These are phyloP conservation scores for Notolabrus celidotus DNA, from an alignment of 2,797 vertebrate species.

Conservation along the genomic window DNA sequence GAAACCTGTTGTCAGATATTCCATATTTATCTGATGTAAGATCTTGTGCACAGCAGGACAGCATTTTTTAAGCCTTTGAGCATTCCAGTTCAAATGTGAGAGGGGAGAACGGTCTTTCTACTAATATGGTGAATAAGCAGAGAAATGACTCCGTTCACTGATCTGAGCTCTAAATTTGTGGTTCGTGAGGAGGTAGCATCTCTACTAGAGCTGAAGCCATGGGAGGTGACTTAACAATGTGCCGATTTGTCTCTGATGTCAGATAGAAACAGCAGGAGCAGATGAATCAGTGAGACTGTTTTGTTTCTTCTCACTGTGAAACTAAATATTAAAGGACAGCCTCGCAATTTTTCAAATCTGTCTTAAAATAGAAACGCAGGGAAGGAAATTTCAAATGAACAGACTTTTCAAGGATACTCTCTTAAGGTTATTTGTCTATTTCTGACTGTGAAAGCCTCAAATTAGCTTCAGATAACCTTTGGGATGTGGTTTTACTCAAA, in stretches of 20 bases:
- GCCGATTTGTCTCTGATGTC: constrained; percentile 8
- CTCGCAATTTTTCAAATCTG: neutral
- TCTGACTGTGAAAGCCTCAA: neutral
- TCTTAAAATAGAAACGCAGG: neutral
- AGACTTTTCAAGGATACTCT: neutral
- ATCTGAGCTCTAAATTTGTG: neutral
- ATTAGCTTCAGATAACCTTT: neutral
- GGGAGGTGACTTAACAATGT: neutral
- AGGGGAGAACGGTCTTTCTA: neutral
- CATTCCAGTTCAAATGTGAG: neutral
- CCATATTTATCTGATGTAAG: too few species aligned
- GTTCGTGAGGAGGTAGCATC: neutral
- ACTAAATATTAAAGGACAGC: neutral
- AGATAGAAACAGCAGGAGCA: neutral
- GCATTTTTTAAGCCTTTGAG: neutral
- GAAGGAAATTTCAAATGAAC: neutral
- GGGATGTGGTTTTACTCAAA: neutral
- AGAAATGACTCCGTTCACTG: neutral
- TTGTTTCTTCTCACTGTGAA: neutral
- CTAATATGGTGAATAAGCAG: neutral
- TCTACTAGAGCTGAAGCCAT: neutral
- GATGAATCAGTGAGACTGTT: neutral
- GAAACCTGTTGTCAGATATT: too few species aligned
- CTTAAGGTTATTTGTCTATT: neutral
- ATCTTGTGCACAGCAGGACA: neutral